Percentiles rank a stretch among this genome's conserved stretches.
phyloP scores from a whole-genome alignment of 2,888 invertebrate genomes.

The Callyntrura guangdongensis region DNA sequence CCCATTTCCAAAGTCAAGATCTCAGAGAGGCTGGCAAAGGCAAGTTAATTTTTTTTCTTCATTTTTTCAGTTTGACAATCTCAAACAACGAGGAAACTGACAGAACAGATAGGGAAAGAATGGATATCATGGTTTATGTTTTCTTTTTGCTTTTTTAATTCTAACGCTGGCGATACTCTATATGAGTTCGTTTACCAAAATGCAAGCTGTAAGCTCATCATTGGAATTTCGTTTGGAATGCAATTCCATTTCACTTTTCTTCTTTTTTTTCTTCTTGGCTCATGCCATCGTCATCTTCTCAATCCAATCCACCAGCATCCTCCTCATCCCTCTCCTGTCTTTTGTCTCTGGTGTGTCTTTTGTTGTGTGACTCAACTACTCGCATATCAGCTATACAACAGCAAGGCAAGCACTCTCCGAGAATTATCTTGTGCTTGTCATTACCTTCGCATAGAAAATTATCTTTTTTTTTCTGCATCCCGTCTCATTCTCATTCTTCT shows the following conservation, averaged over 20 bases:
- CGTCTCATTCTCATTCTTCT: neutral
- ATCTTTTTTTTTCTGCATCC: slow-evolving; percentile 27
- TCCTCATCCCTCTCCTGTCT: slow-evolving; percentile 49
- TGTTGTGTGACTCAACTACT: slow-evolving; percentile 53
- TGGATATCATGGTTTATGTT: neutral
- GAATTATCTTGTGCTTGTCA: slow-evolving; percentile 71
- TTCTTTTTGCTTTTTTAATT: neutral
- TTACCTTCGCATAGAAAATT: slow-evolving; percentile 66
- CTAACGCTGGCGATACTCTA: neutral
- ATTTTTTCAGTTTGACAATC: neutral
- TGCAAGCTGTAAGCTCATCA: slow-evolving; percentile 42
- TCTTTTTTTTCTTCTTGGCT: slow-evolving; percentile 58
- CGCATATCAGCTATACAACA: no score
- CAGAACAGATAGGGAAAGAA: neutral
- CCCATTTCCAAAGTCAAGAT: neutral
- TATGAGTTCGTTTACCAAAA: neutral
- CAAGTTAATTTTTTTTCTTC: slow-evolving; percentile 1
- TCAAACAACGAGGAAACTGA: neutral
- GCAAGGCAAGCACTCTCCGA: neutral
- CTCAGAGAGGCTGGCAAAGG: neutral
- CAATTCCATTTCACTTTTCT: slow-evolving; percentile 74
- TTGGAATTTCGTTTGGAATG: slow-evolving; percentile 68
- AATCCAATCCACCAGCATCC: slow-evolving; percentile 11
- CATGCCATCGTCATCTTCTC: slow-evolving; percentile 54
- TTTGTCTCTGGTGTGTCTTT: slow-evolving; percentile 54